Base-by-base conservation (phyloP, 2,113 vertebrate species). In the Ammodytes dubius region DNA sequence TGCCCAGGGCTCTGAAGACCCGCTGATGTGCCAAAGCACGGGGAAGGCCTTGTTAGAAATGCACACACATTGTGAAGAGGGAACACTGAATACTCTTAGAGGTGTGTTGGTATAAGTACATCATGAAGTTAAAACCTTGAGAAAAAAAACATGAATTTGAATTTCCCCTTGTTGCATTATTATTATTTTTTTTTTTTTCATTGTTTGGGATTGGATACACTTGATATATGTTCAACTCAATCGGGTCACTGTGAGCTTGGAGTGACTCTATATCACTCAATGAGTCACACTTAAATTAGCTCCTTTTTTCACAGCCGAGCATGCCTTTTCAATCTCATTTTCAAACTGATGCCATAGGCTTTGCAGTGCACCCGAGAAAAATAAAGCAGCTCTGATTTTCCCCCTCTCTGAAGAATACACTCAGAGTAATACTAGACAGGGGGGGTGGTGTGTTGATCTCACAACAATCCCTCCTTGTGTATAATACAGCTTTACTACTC, bases 1-100 rank as follows among this genome's bases (percentile, higher is more conserved):
- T 74, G 89, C 90, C 85, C 58, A 77, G 67, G 86, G 87, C 87
- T 89, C 86, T 73, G 78, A 89, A 90, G 85, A 90, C 83, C 83
- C 60, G 61, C 81, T 82, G 84, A 86, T 84, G 82, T 86, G 83
- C 87, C 90, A 88, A 87, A 27, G 27, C 27, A 81, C 70, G 7
- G 61, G 68, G 61, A 74, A 75, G 59, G 42, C 73, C 83, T 83
- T 86, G 90, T 76, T 79, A 74, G 86, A 92, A 86, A 92, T 84
- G 74, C 78, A 79, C 58, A 79, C 58, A 81, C 15, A n/a, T 40
- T 67, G 80, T 64, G 57, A 54, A 58, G 61, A 37, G 73, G 79
- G 53, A 85, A 83, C 70, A 71, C 39, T 68, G 77, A 74, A 83
- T 91, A 84, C 45, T 75, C 71, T 83, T 53, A 63, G 77, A 84